Percentiles rank a stretch among this genome's conserved stretches.
phyloP scores from a whole-genome alignment of 2,888 invertebrate genomes.

The Odontomyia ornata region DNA sequence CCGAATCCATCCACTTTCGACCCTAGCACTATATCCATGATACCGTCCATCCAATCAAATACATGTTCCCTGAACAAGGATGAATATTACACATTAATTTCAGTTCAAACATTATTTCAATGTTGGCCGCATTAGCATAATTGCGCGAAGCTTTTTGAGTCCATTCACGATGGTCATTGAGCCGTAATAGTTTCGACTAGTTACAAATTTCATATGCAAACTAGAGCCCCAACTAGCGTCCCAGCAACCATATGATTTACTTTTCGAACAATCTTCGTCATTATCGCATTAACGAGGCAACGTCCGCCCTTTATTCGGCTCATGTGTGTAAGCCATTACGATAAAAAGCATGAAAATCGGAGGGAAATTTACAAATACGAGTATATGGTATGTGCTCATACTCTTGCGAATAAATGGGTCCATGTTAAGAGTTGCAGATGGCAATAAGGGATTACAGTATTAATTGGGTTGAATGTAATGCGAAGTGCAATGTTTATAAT shows the following conservation, averaged over 20 bases:
- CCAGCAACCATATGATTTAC: not conserved
- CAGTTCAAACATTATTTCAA: not conserved
- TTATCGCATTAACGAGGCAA: constrained; percentile 18
- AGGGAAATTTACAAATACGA: too few species aligned
- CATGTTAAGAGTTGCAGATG: not conserved
- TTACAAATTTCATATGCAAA: constrained; percentile 27
- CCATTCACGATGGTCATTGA: not conserved
- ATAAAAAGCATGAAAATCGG: too few species aligned
- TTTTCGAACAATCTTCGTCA: constrained; percentile 12
- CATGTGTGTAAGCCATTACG: too few species aligned
- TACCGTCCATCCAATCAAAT: too few species aligned
- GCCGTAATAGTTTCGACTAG: constrained; percentile 18
- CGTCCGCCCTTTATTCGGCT: too few species aligned
- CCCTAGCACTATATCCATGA: too few species aligned
- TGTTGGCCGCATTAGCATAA: constrained; percentile 34
- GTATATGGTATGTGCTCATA: too few species aligned
- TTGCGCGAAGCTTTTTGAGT: constrained; percentile 15
- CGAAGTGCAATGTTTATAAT: not conserved
- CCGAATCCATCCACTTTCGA: too few species aligned
- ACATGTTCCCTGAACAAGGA: not conserved
- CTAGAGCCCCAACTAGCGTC: not conserved
- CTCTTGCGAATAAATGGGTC: too few species aligned
- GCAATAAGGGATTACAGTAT: not conserved
- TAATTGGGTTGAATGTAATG: not conserved
- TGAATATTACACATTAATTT: not conserved